Evolutionary conservation across 2,113 vertebrate genomes (phyloP).

Genomic region (Symphodus melops): DNA sequence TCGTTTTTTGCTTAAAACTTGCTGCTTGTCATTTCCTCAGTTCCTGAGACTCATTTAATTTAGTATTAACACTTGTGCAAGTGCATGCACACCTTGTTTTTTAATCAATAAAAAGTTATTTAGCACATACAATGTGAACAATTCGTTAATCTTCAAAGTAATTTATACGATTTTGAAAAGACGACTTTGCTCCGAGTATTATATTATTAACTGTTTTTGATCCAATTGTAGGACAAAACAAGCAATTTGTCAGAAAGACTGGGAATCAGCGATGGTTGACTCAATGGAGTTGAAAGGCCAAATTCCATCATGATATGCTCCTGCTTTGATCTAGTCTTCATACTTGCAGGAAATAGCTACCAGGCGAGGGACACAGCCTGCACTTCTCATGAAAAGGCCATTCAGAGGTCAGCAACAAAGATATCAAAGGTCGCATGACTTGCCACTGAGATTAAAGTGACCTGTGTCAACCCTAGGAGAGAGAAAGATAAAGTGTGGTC

Average conservation of each 20-base stretch:
- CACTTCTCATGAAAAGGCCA: conserved; percentile 76
- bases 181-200: too few relatives aligned
- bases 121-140: too few relatives aligned
- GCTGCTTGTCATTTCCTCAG: conserved; percentile 16
- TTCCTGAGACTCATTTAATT: background rate
- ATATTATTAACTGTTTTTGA: conserved; percentile 9
- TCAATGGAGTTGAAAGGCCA: conserved; percentile 3
- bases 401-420: conserved; percentile 43
- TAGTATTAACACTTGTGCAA: conserved; percentile 1
- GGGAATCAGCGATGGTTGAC: background rate
- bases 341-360: conserved; percentile 29
- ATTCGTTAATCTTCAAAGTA: too few relatives aligned
- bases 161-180: too few relatives aligned
- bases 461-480: conserved; percentile 40
- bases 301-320: conserved; percentile 12
- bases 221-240: background rate
- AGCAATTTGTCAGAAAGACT: background rate
- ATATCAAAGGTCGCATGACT: conserved; percentile 60
- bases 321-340: conserved; percentile 21
- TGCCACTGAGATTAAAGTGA: conserved; percentile 62
- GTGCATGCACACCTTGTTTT: conserved; percentile 45
- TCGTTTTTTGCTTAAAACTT: too few relatives aligned
- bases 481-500: conserved; percentile 48
- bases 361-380: conserved; percentile 72
- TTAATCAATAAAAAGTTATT: too few relatives aligned